phyloP scores from a whole-genome alignment of 2,113 vertebrate genomes.

The Toxotes jaculatrix region DNA sequence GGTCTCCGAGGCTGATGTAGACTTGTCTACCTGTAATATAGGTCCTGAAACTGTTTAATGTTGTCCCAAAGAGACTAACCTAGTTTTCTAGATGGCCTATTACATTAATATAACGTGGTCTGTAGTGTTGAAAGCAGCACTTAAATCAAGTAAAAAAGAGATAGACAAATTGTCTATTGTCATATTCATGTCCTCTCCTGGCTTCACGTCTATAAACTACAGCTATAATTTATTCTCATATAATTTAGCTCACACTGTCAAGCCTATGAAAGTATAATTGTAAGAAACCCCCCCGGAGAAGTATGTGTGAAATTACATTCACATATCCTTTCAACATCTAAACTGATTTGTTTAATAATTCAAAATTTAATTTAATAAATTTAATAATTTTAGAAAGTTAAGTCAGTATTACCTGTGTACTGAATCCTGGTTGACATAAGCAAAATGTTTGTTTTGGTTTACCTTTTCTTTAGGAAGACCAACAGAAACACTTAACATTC shows the following conservation, averaged over 20 bases:
- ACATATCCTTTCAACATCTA: neutral
- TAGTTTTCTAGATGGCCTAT: conserved; percentile 68
- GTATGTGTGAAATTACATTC: neutral
- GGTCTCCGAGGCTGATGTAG: conserved; percentile 41
- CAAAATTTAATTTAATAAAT: too few relatives aligned
- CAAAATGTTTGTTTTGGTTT: neutral
- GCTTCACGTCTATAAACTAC: neutral
- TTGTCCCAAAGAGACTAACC: conserved; percentile 64
- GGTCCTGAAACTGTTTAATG: conserved; percentile 66
- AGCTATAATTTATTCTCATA: conserved; percentile 13
- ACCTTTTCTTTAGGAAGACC: neutral
- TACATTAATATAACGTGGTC: conserved; percentile 34
- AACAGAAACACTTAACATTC: conserved; percentile 36
- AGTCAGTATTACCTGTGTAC: neutral
- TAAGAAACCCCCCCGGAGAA: neutral
- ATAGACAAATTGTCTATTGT: conserved; percentile 10
- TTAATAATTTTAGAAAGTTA: neutral
- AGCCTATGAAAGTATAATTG: neutral
- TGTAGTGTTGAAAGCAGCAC: conserved; percentile 22
- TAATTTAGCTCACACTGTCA: neutral
- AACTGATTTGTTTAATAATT: neutral
- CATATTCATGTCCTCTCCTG: conserved; percentile 4
- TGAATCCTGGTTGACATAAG: neutral
- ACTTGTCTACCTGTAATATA: conserved; percentile 62
- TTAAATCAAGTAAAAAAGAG: conserved; percentile 10